Conservation (phyloP, 2,888 invertebrate species). For the Barypeithes pellucidus region DNA sequence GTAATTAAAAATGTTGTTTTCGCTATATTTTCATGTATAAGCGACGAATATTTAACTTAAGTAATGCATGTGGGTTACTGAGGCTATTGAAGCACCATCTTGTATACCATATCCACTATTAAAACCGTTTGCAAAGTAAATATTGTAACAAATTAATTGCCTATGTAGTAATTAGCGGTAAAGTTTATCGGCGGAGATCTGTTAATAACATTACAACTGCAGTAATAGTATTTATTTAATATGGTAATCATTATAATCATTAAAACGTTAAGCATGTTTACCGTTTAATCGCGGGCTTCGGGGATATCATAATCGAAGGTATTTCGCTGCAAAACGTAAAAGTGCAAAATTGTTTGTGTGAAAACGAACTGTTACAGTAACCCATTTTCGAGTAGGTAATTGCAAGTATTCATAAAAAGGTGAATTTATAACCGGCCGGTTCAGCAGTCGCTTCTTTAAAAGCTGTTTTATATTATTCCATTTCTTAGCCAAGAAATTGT, state of each 20-base stretch:
- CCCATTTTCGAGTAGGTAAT: too few relatives aligned
- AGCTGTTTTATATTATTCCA: too few relatives aligned
- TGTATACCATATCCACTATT: neutral
- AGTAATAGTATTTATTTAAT: neutral
- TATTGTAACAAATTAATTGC: neutral
- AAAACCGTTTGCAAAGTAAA: neutral
- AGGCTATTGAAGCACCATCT: neutral
- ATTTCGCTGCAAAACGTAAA: neutral
- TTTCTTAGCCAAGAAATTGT: too few relatives aligned
- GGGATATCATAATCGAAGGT: neutral
- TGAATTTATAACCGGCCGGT: too few relatives aligned
- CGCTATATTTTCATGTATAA: too few relatives aligned
- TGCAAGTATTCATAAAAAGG: too few relatives aligned
- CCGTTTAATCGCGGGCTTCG: neutral
- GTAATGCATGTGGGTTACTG: neutral
- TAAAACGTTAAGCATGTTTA: neutral
- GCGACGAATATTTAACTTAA: too few relatives aligned
- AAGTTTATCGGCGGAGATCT: neutral
- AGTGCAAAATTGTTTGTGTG: neutral
- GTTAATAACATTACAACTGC: neutral
- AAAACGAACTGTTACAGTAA: too few relatives aligned
- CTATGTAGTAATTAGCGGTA: neutral
- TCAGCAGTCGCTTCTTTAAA: too few relatives aligned
- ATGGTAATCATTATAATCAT: neutral
- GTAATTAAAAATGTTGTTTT: too few relatives aligned